Evolutionary conservation across 1,140 invertebrate species (phyloP).

Genomic region (Macrostomum lignano): DNA sequence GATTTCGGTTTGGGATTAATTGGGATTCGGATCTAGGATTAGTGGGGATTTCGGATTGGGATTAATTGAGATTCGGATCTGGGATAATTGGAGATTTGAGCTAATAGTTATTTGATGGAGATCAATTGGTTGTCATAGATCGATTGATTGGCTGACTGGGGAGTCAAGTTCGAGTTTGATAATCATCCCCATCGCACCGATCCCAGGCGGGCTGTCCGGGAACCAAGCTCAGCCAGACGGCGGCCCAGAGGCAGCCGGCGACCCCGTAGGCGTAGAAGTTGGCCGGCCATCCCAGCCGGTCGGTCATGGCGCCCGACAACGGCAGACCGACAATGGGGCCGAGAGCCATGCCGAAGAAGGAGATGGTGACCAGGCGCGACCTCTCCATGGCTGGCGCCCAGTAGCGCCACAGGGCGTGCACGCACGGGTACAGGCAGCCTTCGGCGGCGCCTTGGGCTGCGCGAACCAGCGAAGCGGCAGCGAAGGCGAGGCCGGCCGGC

Average conservation of each 20-base stretch:
- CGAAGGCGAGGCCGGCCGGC: no score
- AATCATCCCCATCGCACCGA: no score
- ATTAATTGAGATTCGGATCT: no score
- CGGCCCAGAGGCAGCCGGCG: background rate
- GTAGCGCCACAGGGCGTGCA: slow-evolving; percentile 2
- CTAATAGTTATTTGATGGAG: no score
- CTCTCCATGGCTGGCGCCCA: slow-evolving; percentile 5
- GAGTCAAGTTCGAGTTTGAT: no score
- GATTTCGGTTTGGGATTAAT: no score
- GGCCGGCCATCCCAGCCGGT: background rate
- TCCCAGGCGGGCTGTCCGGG: background rate
- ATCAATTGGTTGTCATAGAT: no score
- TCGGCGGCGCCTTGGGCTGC: slow-evolving; percentile 3
- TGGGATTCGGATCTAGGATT: no score
- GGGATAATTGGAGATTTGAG: no score
- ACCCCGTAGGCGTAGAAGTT: slow-evolving; percentile 1
- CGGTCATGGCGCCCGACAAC: background rate
- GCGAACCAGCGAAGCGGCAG: background rate
- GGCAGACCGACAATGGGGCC: slow-evolving; percentile 6
- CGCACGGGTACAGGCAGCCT: slow-evolving; percentile 1
- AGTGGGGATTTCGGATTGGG: no score
- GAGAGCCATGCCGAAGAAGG: slow-evolving; percentile 3
- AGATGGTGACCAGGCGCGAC: background rate
- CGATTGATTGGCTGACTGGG: no score
- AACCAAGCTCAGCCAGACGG: background rate